phyloP scores from a whole-genome alignment of 2,113 vertebrate species.

The Dissostichus mawsoni region DNA sequence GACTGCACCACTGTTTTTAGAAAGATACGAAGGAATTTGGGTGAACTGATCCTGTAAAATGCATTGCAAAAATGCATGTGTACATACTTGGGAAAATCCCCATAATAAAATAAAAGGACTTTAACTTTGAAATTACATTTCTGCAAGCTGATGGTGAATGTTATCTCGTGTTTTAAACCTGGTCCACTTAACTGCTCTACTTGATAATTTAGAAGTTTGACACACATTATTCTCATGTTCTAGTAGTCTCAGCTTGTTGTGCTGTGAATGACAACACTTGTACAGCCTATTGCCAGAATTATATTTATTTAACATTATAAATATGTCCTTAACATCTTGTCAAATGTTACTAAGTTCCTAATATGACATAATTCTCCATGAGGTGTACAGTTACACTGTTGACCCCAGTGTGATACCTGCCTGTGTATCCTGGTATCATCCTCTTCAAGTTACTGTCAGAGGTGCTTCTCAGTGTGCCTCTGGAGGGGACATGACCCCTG shows the following conservation, averaged over 20 bases:
- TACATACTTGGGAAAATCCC: too few species aligned
- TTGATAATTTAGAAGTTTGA: slow-evolving; percentile 30
- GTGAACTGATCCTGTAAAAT: background rate
- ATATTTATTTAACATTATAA: background rate
- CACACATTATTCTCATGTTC: slow-evolving; percentile 12
- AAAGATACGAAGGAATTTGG: background rate
- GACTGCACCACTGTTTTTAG: background rate
- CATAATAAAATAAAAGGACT: too few species aligned
- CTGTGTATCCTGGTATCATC: slow-evolving; percentile 87
- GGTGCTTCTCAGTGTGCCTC: slow-evolving; percentile 37
- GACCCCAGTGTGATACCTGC: slow-evolving; percentile 57
- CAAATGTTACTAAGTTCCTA: background rate
- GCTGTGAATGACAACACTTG: background rate
- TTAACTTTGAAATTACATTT: too few species aligned
- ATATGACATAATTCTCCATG: background rate
- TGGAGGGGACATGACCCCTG: slow-evolving; percentile 39
- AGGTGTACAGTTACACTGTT: slow-evolving; percentile 26
- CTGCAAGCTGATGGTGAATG: background rate
- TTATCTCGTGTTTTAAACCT: slow-evolving; percentile 18
- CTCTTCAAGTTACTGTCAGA: slow-evolving; percentile 58
- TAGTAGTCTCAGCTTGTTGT: background rate
- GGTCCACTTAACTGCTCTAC: background rate
- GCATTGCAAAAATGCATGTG: background rate
- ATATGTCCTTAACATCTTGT: background rate
- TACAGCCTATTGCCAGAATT: background rate